These are phyloP conservation scores for Chelidonichthys spinosus DNA, from an alignment of 2,797 vertebrate species.

Conservation along the genomic window DNA sequence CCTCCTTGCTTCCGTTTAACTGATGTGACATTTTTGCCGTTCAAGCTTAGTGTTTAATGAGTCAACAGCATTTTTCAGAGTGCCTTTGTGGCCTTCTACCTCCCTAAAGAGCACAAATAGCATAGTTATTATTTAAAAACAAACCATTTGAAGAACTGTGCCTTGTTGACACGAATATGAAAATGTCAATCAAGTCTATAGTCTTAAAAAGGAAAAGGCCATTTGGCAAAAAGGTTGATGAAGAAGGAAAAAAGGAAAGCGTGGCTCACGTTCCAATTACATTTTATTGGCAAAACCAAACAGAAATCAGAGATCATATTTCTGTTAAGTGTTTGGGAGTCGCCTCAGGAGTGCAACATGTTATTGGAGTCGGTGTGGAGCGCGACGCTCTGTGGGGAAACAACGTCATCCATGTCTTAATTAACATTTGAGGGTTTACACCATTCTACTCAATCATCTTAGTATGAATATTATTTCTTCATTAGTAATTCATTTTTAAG, in stretches of 20 bases:
- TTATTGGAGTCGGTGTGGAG: neutral
- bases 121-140: conserved; percentile 32
- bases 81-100: conserved; percentile 79
- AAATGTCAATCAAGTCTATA: conserved; percentile 24
- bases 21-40: conserved; percentile 37
- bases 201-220: conserved; percentile 4
- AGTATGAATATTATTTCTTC: neutral
- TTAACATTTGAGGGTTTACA: neutral
- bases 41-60: conserved; percentile 29
- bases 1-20: conserved; percentile 11
- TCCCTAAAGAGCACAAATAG: conserved; percentile 78
- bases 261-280: conserved; percentile 10
- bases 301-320: neutral
- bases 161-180: conserved; percentile 63
- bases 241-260: neutral
- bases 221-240: neutral
- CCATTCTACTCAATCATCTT: too few species aligned
- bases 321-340: neutral
- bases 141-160: conserved; percentile 56
- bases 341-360: neutral
- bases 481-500: neutral
- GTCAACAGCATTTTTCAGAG: conserved; percentile 55
- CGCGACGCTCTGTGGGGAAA: conserved; percentile 18
- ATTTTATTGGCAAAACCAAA: conserved; percentile 3
- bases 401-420: neutral